Evolutionary conservation across 2,113 vertebrate genomes (phyloP).

Genomic region (Microtus oregoni): DNA sequence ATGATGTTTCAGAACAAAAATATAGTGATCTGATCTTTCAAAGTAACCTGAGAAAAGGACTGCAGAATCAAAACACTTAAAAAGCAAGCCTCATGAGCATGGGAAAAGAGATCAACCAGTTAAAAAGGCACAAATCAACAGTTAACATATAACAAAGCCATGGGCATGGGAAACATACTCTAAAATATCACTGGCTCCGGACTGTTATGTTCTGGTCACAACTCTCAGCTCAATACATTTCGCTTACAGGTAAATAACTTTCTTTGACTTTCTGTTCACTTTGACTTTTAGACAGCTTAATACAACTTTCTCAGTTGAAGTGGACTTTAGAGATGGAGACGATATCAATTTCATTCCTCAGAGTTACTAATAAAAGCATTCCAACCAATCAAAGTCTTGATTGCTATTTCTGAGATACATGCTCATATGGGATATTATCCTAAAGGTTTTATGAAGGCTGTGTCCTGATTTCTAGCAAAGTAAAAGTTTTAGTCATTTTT

Average conservation of each 20-base stretch:
- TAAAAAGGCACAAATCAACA: not conserved
- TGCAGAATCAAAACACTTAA: conserved; percentile 10
- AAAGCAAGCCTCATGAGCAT: not conserved
- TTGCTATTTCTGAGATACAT: not conserved
- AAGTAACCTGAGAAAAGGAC: not conserved
- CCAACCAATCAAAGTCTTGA: not conserved
- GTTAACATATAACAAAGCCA: not conserved
- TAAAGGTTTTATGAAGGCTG: no score
- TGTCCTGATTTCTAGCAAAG: no score
- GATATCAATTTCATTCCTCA: not conserved
- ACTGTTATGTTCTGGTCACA: not conserved
- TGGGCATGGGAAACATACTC: not conserved
- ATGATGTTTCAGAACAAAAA: not conserved
- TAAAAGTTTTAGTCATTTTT: not conserved
- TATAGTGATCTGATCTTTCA: not conserved
- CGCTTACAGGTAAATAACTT: not conserved
- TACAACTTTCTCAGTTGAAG: not conserved
- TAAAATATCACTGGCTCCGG: not conserved
- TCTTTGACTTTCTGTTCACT: not conserved
- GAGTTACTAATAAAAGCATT: not conserved
- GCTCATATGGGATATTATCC: no score
- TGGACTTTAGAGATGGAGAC: not conserved
- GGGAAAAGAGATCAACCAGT: not conserved
- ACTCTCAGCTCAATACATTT: not conserved
- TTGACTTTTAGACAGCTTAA: not conserved